A percentile compares a stretch with the other conserved stretches of the same genome.
These are phyloP conservation scores for Platanista minor DNA, from an alignment of 2,113 vertebrate genomes.

Conservation along the genomic window DNA sequence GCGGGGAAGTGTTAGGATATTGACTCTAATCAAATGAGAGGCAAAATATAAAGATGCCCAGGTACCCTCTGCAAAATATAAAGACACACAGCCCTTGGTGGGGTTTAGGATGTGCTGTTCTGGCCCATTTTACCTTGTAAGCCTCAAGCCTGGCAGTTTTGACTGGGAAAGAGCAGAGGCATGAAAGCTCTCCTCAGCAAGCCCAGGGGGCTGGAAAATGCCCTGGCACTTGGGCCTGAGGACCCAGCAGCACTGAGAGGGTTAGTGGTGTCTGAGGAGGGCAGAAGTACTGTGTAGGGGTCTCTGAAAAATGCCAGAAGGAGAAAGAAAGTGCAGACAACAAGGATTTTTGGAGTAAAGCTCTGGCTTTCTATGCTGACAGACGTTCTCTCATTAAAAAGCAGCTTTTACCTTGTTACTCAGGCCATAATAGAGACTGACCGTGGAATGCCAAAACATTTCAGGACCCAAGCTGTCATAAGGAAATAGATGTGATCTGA, in stretches of 20 bases:
- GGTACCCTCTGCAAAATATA: neutral
- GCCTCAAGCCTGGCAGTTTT: neutral
- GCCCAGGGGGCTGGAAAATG: neutral
- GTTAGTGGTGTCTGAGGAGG: neutral
- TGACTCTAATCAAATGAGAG: neutral
- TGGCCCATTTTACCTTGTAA: neutral
- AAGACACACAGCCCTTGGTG: rapidly evolving
- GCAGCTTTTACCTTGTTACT: neutral
- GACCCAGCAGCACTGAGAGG: rapidly evolving
- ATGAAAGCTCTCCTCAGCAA: neutral
- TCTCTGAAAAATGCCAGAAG: neutral
- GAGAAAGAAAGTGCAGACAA: neutral
- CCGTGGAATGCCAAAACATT: neutral
- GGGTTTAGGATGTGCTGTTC: rapidly evolving
- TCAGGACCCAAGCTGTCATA: too few relatives aligned
- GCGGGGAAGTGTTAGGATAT: neutral
- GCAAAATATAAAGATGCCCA: too few relatives aligned
- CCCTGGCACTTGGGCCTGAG: too few relatives aligned
- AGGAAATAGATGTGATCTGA: neutral
- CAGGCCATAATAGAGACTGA: neutral
- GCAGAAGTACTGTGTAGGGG: neutral
- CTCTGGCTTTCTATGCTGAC: neutral
- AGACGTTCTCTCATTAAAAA: neutral
- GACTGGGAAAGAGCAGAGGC: neutral
- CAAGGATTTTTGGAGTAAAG: neutral